These are phyloP conservation scores for Aspidapion aeneum DNA, from an alignment of 2,888 invertebrate genomes.

Conservation along the genomic window DNA sequence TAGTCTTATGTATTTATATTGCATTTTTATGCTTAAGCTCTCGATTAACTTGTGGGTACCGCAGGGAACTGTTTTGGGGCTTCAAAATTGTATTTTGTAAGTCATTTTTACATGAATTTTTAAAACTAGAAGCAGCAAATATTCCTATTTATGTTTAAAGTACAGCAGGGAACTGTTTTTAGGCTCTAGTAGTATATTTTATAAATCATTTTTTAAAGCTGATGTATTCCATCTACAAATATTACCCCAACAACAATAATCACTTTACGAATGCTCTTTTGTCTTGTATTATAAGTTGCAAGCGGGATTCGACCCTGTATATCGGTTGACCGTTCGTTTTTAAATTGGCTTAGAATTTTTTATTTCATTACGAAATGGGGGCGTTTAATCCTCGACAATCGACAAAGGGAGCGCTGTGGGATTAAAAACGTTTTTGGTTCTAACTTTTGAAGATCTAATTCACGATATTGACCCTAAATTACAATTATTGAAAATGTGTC, in stretches of 20 bases:
- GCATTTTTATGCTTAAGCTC: too few relatives aligned
- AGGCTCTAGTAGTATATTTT: too few relatives aligned
- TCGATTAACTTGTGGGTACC: too few relatives aligned
- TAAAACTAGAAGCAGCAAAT: too few relatives aligned
- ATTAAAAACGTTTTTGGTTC: neutral
- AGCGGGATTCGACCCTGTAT: conserved; percentile 9
- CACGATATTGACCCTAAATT: too few relatives aligned
- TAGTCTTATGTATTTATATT: too few relatives aligned
- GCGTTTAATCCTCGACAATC: conserved; percentile 17
- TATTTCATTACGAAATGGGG: conserved; percentile 17
- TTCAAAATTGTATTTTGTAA: too few relatives aligned
- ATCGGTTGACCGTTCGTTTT: conserved; percentile 14
- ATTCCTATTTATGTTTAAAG: too few relatives aligned
- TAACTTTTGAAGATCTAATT: neutral
- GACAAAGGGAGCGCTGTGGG: neutral
- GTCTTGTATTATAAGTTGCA: conserved; percentile 14
- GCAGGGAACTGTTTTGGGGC: too few relatives aligned
- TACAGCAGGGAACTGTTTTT: too few relatives aligned
- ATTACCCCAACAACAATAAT: neutral
- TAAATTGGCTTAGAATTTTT: conserved; percentile 25
- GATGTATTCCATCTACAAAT: neutral
- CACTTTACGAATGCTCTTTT: conserved; percentile 20
- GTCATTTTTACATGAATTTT: too few relatives aligned
- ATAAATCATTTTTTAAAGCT: neutral
- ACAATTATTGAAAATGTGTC: too few relatives aligned